phyloP scores from a whole-genome alignment of 2,797 vertebrate species.

The Gambusia yucatana region DNA sequence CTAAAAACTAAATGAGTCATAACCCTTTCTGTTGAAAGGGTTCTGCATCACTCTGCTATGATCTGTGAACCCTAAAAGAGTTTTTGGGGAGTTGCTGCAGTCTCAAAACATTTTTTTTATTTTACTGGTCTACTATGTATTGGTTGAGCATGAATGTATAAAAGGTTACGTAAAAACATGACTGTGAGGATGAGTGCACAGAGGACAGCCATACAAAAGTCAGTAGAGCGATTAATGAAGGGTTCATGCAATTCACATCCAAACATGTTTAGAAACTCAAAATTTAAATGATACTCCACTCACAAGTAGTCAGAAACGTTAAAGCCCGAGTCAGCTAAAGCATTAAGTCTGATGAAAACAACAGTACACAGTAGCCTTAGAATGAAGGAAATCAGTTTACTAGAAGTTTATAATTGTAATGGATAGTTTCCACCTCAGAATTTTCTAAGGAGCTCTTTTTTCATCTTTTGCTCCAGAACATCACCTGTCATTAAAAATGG shows the following conservation, averaged over 20 bases:
- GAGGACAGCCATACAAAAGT: background rate
- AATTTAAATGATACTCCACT: background rate
- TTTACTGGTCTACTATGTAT: background rate
- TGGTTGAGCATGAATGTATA: background rate
- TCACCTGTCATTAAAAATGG: background rate
- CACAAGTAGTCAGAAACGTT: background rate
- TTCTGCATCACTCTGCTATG: background rate
- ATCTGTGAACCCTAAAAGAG: background rate
- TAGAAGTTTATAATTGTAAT: background rate
- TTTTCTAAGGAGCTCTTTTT: background rate
- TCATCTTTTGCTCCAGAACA: background rate
- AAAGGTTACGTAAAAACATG: background rate
- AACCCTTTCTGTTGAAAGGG: background rate
- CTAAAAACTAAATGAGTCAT: background rate
- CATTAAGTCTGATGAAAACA: background rate
- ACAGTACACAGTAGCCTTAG: background rate
- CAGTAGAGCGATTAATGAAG: background rate
- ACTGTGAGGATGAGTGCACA: background rate
- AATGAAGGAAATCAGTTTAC: background rate
- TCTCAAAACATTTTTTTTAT: background rate
- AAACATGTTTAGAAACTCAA: background rate
- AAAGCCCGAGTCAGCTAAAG: background rate
- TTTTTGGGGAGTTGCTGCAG: background rate
- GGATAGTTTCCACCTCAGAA: background rate
- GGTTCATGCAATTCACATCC: background rate